These are phyloP conservation scores for Dallia pectoralis DNA, from an alignment of 2,797 vertebrate genomes.

Conservation along the genomic window DNA sequence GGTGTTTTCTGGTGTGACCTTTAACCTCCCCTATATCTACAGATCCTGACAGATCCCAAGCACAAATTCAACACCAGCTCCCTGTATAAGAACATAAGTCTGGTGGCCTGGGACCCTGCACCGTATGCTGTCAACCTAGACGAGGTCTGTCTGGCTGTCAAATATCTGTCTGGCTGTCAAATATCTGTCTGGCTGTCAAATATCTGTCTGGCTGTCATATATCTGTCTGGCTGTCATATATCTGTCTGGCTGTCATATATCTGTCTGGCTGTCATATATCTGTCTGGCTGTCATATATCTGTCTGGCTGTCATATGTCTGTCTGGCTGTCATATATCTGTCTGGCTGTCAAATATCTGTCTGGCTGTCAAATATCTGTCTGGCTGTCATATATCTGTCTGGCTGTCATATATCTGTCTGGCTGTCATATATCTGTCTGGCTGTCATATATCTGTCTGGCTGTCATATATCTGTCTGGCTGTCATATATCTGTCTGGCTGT, in stretches of 20 bases:
- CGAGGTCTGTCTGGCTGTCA: slow-evolving; percentile 75
- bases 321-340: no score
- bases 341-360: not conserved
- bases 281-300: not conserved
- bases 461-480: no score
- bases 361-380: no score
- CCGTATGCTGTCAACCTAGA: slow-evolving; percentile 89
- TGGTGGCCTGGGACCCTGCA: slow-evolving; percentile 97
- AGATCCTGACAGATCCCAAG: slow-evolving; percentile 89
- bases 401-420: no score
- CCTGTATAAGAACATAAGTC: slow-evolving; percentile 91
- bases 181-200: not conserved
- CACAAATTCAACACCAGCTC: slow-evolving; percentile 88
- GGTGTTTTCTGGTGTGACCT: not conserved
- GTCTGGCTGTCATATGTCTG: not conserved
- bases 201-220: not conserved
- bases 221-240: no score
- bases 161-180: not conserved
- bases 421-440: no score
- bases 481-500: no score
- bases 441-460: no score
- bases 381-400: no score
- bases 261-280: no score
- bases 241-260: not conserved
- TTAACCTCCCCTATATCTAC: slow-evolving; percentile 38